Evolutionary conservation across 2,797 vertebrate species (phyloP).

Genomic region (Allobates femoralis): DNA sequence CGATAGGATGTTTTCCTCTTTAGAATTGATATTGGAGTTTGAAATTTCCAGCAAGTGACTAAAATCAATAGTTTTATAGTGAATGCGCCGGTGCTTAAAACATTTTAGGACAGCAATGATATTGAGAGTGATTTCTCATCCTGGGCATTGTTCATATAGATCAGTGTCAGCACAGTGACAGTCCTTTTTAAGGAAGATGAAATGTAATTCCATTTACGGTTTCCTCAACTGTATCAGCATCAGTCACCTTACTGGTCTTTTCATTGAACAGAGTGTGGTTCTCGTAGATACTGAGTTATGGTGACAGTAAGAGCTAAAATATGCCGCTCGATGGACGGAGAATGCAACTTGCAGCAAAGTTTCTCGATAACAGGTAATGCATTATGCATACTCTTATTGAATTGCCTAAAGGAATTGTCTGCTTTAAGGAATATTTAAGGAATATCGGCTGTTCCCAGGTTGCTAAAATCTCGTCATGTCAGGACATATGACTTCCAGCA

Average conservation of each 20-base stretch:
- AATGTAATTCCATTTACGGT: slow-evolving; percentile 54
- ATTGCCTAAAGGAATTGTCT: background rate
- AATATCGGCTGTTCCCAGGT: background rate
- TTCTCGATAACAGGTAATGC: background rate
- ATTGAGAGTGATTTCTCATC: slow-evolving; percentile 41
- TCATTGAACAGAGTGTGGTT: slow-evolving; percentile 35
- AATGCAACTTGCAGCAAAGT: background rate
- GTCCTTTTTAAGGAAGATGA: slow-evolving; percentile 59
- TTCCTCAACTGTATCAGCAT: slow-evolving; percentile 59
- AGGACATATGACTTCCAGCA: no score
- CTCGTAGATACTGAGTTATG: slow-evolving; percentile 50
- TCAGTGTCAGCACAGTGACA: slow-evolving; percentile 50
- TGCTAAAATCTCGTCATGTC: no score
- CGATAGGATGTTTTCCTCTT: background rate
- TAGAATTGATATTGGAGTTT: background rate
- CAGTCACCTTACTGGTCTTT: slow-evolving; percentile 55
- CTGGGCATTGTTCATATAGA: slow-evolving; percentile 51
- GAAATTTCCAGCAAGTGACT: background rate
- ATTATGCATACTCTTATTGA: background rate
- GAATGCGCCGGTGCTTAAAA: background rate
- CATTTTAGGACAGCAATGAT: slow-evolving; percentile 7
- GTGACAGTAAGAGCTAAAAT: slow-evolving; percentile 25
- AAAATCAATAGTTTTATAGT: slow-evolving; percentile 3
- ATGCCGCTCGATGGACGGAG: background rate
- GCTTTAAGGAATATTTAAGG: background rate